Base-by-base conservation (phyloP, 2,113 vertebrate genomes). In the Thalassoma bifasciatum region DNA sequence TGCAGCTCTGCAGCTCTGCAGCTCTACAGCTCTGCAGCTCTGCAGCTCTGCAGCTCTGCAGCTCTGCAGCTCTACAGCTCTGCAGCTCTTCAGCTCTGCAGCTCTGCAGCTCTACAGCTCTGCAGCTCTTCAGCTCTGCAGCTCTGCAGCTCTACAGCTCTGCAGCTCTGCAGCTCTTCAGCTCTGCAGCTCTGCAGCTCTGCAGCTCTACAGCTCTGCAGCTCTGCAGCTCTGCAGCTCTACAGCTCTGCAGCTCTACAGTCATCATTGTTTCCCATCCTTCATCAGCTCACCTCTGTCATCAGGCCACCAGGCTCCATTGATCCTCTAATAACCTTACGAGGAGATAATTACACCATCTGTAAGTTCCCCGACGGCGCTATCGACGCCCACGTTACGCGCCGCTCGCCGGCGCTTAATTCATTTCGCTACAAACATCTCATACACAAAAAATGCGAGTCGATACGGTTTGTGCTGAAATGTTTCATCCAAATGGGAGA, bases 331-430 rank as follows among this genome's bases (percentile, higher is more conserved):
- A 89, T 90, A 88, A 89, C 83, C 82, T 86, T 71, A 90, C 82
- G 84, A 85, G 85, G 65, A 88, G 87, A 92, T 92, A 91, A 93
- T 93, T 85, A 90, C 78, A 79, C 85, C 91, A 91, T 93, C 72
- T 90, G 87, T 91, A 89, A 92, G 83, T 85, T 54, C 67, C 61
- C 87, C 66, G 34, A 38, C 77, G 76, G 87, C 68, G 12, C 54
- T 89, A 91, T 92, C 56, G 90, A 91, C 79, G 69, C 26, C 76
- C 17, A 40, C 81, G 83, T 87, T 91, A 80, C 58, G 16, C 58
- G 53, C 75, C 23, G 66, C 82, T 82, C 63, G 26, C 85, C 79
- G 80, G 77, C 74, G 24, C 84, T 81, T 83, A 77, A 90, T 89
- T 90, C 86, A 86, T 85, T 89, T 77, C 59, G 82, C 83, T 72